Base-by-base conservation (phyloP, 1,140 invertebrate species). In the Cotesia vestalis region DNA sequence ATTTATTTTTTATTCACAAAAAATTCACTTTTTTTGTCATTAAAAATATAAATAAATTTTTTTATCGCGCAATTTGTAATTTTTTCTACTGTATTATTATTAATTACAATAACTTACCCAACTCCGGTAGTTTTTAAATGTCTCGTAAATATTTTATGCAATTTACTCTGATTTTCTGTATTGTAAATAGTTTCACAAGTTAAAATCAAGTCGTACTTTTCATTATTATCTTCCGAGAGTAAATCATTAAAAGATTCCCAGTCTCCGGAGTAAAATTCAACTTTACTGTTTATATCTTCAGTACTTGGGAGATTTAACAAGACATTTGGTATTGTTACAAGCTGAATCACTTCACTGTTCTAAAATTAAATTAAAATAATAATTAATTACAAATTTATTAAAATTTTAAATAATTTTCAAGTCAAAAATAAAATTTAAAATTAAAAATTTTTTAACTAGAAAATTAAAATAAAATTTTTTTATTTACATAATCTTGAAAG, bases 101-200 rank as follows among this genome's bases (percentile, higher is more conserved):
- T 38, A 46, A 35, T 14, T 14, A 20, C 17, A 12, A 12, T 61
- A 8, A 68, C 77, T 79, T 77, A 84, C 83, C 92, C 88, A 51
- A 85, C 78, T 55, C 95, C 95, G 80, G 87, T 77, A 60, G 85
- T 77, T 77, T 90, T 92, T n/a, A 97, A 81, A 69, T 88, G 88
- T 40, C 87, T 78, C 79, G 91, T 87, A 77, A 97, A 92, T 52
- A 95, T 82, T 59, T 91, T 77, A 57, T 92, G 87, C 0, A 97
- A 80, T 81, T 96, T 96, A 20, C 83, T 77, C 81, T 97, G 93
- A 86, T 94, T 94, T 0, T 90, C 86, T 52, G 90, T 80, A 88
- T 96, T 96, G 79, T 98, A 97, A 78, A 97, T 96, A 0, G 96
- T 97, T 88, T 97, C 96, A 57, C 94, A 94, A 5, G 94, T 95